Evolutionary conservation across 2,113 vertebrate species (phyloP), one percentile per base, ranked within the genome.

Genomic region (Pteropus alecto): DNA sequence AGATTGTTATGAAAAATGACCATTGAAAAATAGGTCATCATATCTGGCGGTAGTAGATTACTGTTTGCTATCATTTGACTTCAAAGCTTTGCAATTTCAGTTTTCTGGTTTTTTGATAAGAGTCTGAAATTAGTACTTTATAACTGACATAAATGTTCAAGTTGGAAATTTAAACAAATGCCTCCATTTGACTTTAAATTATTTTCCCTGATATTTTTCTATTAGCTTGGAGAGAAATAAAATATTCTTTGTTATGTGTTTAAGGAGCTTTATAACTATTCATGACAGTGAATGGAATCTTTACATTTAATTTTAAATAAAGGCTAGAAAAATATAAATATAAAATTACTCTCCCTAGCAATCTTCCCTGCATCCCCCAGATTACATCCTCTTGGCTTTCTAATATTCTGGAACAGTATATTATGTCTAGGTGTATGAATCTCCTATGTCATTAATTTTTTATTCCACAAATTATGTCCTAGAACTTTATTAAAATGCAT

Each of bases 1-100:
- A 65, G 41, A 90, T 70, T 65, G 56, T 46, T 67, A 43, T 9
- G 28, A 91, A 79, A 96, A 96, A 93, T 92, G 30, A 85, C 60
- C 78, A 38, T 61, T 78, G 83, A 51, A 87, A 96, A 96, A 46
- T 54, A 86, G 83, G 71, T 83, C n/a, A 86, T 51, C 5, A 0
- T n/a, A 70, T 65, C 65, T 54, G 33, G 7, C 21, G 68, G 14
- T 5, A 33, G 18, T 4, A 68, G 54, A 30, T 63, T 24, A 19
- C 7, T 51, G 0, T 56, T 61, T 18, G 12, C 24, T 74, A 41
- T 26, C 33, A 77, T 89, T 73, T 48, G 30, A 67, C 9, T 58
- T 63, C 30, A 70, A 60, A 74, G 8, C 26, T 63, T 84, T 21
- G 63, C 10, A 65, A 24, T 71, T 74, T 93, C 54, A 78, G 26